Evolutionary conservation across 2,113 vertebrate genomes (phyloP).

Genomic region (Etia nguti): DNA sequence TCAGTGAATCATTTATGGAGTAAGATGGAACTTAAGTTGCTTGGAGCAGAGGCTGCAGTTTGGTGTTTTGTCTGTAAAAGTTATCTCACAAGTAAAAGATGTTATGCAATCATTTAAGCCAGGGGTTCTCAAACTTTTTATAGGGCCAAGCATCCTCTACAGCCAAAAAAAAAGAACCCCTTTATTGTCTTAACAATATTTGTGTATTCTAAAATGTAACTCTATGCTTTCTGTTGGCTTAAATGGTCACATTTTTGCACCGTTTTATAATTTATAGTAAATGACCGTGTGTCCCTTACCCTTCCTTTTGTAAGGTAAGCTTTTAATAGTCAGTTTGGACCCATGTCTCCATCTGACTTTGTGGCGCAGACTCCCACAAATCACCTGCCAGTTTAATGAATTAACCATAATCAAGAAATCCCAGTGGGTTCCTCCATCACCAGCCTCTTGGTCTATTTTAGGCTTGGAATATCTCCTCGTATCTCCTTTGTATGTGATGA

Average conservation of each 20-base stretch:
- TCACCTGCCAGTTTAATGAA: not conserved
- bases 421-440: not conserved
- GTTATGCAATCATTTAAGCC: not conserved
- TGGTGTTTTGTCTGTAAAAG: not conserved
- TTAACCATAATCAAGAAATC: not conserved
- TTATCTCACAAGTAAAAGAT: not conserved
- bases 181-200: not conserved
- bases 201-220: not conserved
- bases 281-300: not conserved
- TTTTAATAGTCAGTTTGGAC: not conserved
- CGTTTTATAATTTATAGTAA: not conserved
- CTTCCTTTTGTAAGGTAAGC: not conserved
- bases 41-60: not conserved
- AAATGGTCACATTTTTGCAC: not conserved
- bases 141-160: not conserved
- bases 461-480: not conserved
- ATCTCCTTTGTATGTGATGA: not conserved
- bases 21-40: not conserved
- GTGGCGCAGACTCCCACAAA: not conserved
- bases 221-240: not conserved
- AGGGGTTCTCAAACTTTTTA: not conserved
- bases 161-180: not conserved
- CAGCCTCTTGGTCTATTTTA: not conserved
- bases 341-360: not conserved
- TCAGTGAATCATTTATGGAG: not conserved